These are phyloP conservation scores for Tursiops truncatus DNA, from an alignment of 2,113 vertebrate species.

Conservation along the genomic window DNA sequence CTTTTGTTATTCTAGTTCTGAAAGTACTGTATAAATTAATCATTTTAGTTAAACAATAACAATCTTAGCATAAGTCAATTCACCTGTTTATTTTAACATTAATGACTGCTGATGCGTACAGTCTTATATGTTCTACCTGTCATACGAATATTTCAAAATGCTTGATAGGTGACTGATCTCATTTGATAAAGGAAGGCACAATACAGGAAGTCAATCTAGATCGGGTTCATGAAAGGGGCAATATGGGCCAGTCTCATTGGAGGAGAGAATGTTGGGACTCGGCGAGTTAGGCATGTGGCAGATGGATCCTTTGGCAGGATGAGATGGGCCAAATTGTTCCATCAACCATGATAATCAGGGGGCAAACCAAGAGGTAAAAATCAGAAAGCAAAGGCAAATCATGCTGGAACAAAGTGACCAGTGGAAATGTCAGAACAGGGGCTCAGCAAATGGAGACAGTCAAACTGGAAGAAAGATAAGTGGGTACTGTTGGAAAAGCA, in stretches of 20 bases:
- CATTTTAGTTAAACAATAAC: conserved; percentile 5
- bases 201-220: neutral
- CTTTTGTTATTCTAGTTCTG: neutral
- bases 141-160: neutral
- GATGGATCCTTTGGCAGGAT: neutral
- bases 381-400: neutral
- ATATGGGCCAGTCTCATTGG: neutral
- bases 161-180: neutral
- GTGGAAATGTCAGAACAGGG: neutral
- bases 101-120: neutral
- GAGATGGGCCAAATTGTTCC: neutral
- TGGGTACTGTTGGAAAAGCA: neutral
- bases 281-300: neutral
- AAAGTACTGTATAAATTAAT: neutral
- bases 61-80: conserved; percentile 4
- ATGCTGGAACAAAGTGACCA: neutral
- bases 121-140: neutral
- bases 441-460: neutral
- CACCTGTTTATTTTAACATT: conserved; percentile 9
- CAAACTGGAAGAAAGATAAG: neutral
- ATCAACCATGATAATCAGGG: neutral
- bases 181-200: neutral
- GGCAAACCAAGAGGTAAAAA: neutral
- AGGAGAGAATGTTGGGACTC: neutral
- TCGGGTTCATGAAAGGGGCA: neutral